A percentile compares a stretch with the other conserved stretches of the same genome.
These are phyloP conservation scores for Adineta ricciae DNA, from an alignment of 2,888 invertebrate genomes.

Conservation along the genomic window DNA sequence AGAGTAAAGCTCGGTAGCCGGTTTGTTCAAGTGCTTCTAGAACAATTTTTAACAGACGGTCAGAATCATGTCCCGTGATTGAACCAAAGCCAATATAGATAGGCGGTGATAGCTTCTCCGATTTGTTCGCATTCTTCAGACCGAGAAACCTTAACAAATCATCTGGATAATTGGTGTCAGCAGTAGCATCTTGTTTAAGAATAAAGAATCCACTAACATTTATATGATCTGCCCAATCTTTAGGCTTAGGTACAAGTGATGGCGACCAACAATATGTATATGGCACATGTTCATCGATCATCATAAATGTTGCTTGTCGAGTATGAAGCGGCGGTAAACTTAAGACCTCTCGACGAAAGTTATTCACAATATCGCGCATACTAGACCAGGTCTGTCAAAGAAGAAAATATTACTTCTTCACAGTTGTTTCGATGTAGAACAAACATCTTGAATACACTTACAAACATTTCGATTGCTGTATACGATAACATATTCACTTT, in stretches of 20 bases:
- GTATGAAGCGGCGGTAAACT: background rate
- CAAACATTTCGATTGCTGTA: background rate
- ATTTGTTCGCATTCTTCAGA: too few species aligned
- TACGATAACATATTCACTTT: background rate
- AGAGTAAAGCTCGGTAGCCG: background rate
- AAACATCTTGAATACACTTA: too few species aligned
- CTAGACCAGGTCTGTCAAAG: background rate
- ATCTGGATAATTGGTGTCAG: too few species aligned
- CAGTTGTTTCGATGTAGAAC: too few species aligned
- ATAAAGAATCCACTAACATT: background rate
- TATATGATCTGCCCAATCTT: background rate
- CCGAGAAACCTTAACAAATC: background rate
- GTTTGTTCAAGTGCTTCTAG: background rate
- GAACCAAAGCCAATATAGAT: background rate
- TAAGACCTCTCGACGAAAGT: background rate
- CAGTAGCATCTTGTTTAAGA: background rate
- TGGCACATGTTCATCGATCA: background rate
- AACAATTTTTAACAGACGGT: background rate
- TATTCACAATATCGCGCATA: background rate
- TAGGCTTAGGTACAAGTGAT: background rate
- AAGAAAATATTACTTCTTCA: too few species aligned
- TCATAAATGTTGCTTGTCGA: background rate
- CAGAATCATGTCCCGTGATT: background rate
- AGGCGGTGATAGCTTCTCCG: too few species aligned
- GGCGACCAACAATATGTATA: background rate